Base-by-base conservation (phyloP, 2,797 vertebrate genomes). In the Megaceryle alcyon region DNA sequence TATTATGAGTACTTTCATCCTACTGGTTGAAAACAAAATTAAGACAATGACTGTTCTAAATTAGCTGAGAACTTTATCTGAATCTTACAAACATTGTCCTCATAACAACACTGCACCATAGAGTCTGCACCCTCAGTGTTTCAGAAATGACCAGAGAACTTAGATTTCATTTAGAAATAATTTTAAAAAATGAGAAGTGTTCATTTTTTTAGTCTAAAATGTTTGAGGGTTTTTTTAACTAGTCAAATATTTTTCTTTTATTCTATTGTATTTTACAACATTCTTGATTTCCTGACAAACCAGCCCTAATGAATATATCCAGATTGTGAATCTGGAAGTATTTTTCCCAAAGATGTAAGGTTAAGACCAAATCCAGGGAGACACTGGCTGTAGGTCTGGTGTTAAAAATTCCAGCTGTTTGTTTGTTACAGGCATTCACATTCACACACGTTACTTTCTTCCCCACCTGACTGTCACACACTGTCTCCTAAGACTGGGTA, bases 1-100 rank as follows among this genome's bases (percentile, higher is more conserved):
- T 16, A 88, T 96, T 97, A 98, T 98, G 75, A 98, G 99, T 93
- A 97, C 97, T 89, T 99, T 98, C 98, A 98, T 98, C 93, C 98
- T 98, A 46, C n/a, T 92, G 57, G 49, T 31, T 70, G 86, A 90
- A 91, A 96, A 72, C 29, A 95, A 75, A 94, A 39, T 48, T 22
- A 41, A 54, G 78, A n/a, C 16, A 44, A 17, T 26, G 56, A 21
- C 33, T 51, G 26, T 48, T 70, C 7, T 70, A 20, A 70, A 65
- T 56, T 10, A 49, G 25, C 26, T 14, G 66, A 66, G 35, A 6
- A 1, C 10, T 63, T 79, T 13, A 13, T 48, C 56, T 51, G 57
- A 80, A 64, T 65, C 59, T 78, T 65, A 39, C 13, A 61, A 82
- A 48, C 14, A 10, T 35, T n/a, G 18, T 49, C n/a, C 63, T 69